Evolutionary conservation across 2,113 vertebrate genomes (phyloP).

Genomic region (Microtus richardsoni): DNA sequence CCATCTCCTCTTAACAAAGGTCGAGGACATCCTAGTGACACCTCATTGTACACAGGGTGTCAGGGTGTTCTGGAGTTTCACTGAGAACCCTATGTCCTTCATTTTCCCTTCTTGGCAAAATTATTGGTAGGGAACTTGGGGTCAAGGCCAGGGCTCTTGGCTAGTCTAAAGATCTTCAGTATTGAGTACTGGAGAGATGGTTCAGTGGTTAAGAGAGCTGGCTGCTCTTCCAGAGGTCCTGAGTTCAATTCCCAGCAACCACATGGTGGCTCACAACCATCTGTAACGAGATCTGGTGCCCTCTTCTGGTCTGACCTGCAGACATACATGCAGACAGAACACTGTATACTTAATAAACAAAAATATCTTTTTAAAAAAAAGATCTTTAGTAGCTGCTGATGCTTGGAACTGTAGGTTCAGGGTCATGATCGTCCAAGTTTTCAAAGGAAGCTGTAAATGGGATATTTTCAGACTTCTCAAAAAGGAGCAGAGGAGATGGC

Average conservation of each 20-base stretch:
- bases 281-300: no score
- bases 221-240: no score
- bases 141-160: accelerated
- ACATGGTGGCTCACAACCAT: no score
- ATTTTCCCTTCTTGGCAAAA: background rate
- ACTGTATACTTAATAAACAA: no score
- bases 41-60: background rate
- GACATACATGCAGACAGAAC: no score
- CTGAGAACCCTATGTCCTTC: background rate
- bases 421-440: background rate
- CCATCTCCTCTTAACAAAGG: no score
- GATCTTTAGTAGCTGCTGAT: background rate
- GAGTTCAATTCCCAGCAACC: no score
- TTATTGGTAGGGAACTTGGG: background rate
- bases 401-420: background rate
- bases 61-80: background rate
- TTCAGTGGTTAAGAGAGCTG: no score
- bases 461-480: background rate
- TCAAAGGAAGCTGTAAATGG: background rate
- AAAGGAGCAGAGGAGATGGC: background rate
- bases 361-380: no score
- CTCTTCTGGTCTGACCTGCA: no score
- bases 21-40: no score
- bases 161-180: background rate
- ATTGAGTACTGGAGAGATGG: background rate